These are phyloP conservation scores for Thamnaconus septentrionalis DNA, from an alignment of 2,113 vertebrate species.

Conservation along the genomic window DNA sequence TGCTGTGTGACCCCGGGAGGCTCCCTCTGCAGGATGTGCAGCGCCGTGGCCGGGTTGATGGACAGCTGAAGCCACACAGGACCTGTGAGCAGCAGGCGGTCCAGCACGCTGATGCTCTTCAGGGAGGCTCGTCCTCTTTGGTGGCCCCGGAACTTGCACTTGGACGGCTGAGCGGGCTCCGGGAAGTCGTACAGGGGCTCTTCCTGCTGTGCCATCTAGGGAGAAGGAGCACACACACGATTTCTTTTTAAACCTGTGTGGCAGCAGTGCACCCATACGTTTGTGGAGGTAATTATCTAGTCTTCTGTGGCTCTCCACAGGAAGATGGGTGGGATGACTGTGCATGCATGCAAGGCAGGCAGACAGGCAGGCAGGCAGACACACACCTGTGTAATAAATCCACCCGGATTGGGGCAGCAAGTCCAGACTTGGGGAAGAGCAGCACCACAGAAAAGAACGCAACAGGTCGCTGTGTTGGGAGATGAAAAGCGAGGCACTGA, in stretches of 20 bases:
- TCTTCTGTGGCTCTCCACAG: slow-evolving; percentile 10
- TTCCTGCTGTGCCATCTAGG: slow-evolving; percentile 71
- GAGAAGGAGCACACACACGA: neutral
- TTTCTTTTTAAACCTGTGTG: too few species aligned
- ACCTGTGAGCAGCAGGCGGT: slow-evolving; percentile 85
- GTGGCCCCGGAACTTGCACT: slow-evolving; percentile 34
- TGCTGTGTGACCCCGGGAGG: slow-evolving; percentile 81
- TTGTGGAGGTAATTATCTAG: too few species aligned
- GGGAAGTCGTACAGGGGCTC: slow-evolving; percentile 83
- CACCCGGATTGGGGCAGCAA: slow-evolving; percentile 54
- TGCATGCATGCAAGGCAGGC: slow-evolving; percentile 1
- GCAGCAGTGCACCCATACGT: too few species aligned
- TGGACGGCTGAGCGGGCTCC: slow-evolving; percentile 49
- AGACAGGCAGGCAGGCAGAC: slow-evolving; percentile 6
- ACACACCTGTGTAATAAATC: slow-evolving; percentile 55
- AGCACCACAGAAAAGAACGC: slow-evolving; percentile 43
- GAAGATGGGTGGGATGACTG: slow-evolving; percentile 17
- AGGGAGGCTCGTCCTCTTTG: slow-evolving; percentile 67
- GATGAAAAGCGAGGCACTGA: neutral
- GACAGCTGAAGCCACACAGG: slow-evolving; percentile 88
- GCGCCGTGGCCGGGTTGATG: slow-evolving; percentile 83
- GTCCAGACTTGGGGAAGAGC: slow-evolving; percentile 67
- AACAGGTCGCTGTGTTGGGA: neutral
- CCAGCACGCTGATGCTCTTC: slow-evolving; percentile 81
- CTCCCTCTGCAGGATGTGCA: slow-evolving; percentile 86